A percentile compares a stretch with the other conserved stretches of the same genome.
phyloP scores from a whole-genome alignment of 2,113 vertebrate genomes.

The Grus americana region DNA sequence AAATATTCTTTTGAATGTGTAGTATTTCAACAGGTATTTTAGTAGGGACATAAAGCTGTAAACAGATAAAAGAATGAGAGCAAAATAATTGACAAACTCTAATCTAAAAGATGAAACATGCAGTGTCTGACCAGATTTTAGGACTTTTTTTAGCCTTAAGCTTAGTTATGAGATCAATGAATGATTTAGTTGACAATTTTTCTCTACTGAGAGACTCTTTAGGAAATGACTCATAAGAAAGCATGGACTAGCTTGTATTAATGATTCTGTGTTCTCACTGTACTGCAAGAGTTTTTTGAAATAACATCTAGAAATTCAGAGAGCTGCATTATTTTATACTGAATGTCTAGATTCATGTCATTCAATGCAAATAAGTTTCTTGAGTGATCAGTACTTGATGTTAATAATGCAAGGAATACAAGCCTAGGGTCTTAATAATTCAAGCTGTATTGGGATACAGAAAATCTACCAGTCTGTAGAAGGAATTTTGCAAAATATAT shows the following conservation, averaged over 20 bases:
- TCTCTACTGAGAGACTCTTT: not conserved
- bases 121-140: not conserved
- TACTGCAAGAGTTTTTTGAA: not conserved
- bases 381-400: not conserved
- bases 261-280: not conserved
- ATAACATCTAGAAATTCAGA: not conserved
- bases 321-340: not conserved
- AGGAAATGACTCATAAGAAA: not conserved
- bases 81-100: not conserved
- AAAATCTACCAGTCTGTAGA: accelerated
- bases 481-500: not conserved
- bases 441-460: not conserved
- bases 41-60: not conserved
- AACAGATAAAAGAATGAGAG: not conserved
- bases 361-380: not conserved
- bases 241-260: not conserved
- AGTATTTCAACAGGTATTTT: not conserved
- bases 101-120: not conserved
- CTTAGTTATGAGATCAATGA: not conserved
- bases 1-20: not conserved
- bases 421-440: not conserved
- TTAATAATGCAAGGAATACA: not conserved
- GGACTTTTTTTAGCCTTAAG: not conserved
- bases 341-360: not conserved
- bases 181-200: not conserved